These are phyloP conservation scores for Acleris cristana DNA, from an alignment of 2,888 invertebrate genomes.

Conservation along the genomic window DNA sequence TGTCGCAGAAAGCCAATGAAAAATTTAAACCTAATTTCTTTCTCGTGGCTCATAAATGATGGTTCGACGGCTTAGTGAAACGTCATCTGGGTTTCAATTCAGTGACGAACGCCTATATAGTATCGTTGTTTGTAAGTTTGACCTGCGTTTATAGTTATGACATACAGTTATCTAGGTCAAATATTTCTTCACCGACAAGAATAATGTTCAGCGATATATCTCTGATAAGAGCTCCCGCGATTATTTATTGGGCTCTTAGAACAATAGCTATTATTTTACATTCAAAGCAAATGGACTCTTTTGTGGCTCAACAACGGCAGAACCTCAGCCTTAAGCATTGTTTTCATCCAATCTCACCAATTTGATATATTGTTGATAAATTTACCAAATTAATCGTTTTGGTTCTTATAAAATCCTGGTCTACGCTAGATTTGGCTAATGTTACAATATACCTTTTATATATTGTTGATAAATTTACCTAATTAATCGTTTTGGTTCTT, in stretches of 20 bases:
- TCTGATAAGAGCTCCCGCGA: constrained; percentile 71
- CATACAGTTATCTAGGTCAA: constrained; percentile 3
- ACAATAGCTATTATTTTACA: constrained; percentile 77
- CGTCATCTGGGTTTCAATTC: no score
- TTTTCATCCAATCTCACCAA: constrained; percentile 71
- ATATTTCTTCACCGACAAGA: constrained; percentile 28
- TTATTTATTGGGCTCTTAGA: constrained; percentile 71
- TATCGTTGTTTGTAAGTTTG: neutral
- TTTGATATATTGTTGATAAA: constrained; percentile 63
- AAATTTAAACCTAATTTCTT: no score
- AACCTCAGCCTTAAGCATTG: constrained; percentile 56
- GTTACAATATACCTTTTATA: no score
- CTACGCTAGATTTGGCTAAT: no score
- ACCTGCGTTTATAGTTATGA: neutral
- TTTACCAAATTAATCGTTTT: constrained; percentile 48
- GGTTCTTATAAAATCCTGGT: neutral
- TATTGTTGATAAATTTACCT: no score
- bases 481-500: no score
- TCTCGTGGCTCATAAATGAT: no score
- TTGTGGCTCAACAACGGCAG: constrained; percentile 58
- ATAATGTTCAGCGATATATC: constrained; percentile 23
- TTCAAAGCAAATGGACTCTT: constrained; percentile 74
- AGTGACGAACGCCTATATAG: no score
- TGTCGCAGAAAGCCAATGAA: no score
- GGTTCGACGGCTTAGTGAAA: no score